A percentile compares a stretch with the other conserved stretches of the same genome.
These are phyloP conservation scores for Syndactyla subalaris DNA, from an alignment of 2,797 vertebrate genomes.

Conservation along the genomic window DNA sequence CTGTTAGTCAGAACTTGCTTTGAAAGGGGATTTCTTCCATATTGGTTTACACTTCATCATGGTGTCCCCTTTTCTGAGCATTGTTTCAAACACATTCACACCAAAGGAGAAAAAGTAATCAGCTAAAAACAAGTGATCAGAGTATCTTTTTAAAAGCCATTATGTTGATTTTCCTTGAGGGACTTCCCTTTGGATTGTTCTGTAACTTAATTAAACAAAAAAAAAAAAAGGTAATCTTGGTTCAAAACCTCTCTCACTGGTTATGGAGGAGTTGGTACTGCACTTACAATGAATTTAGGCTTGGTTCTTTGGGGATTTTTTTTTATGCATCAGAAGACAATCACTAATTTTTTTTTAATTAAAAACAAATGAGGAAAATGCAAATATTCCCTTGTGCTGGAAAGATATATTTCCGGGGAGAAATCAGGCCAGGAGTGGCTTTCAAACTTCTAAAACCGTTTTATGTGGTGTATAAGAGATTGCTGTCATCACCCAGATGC, in stretches of 20 bases:
- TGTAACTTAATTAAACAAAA: background rate
- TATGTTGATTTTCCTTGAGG: slow-evolving; percentile 11
- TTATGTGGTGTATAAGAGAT: slow-evolving; percentile 31
- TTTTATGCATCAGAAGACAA: background rate
- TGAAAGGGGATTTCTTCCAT: background rate
- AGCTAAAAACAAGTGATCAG: slow-evolving; percentile 8
- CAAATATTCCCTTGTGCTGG: background rate
- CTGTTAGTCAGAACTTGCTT: background rate
- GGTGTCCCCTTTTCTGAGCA: background rate
- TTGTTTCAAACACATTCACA: background rate
- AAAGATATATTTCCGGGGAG: slow-evolving; percentile 24
- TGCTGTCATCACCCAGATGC: slow-evolving; percentile 57
- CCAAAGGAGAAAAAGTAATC: slow-evolving; percentile 52
- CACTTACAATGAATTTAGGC: background rate
- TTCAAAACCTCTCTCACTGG: background rate
- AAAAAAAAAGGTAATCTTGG: background rate
- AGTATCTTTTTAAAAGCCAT: background rate
- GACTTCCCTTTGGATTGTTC: background rate
- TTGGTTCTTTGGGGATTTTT: background rate
- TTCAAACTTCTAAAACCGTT: slow-evolving; percentile 23
- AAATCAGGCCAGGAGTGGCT: slow-evolving; percentile 14
- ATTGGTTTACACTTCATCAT: background rate
- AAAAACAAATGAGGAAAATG: background rate
- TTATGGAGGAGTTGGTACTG: background rate
- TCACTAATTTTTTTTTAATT: background rate